phyloP scores from a whole-genome alignment of 2,888 invertebrate species.

The Venusia cambrica region DNA sequence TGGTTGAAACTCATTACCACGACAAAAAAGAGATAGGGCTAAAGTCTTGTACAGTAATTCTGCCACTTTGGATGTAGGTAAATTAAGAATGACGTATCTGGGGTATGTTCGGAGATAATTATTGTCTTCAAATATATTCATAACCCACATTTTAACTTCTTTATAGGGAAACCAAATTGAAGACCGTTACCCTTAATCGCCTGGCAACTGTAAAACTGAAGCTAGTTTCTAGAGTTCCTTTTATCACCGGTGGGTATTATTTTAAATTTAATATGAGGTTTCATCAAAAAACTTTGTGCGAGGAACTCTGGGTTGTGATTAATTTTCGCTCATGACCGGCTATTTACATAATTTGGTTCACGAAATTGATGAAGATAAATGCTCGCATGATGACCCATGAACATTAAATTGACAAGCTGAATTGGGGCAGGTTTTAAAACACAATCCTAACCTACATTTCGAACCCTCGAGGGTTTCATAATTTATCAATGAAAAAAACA shows the following conservation, averaged over 20 bases:
- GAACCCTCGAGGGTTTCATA: conserved; percentile 3
- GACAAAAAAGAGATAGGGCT: no score
- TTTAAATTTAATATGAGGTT: conserved; percentile 18
- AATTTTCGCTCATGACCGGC: conserved; percentile 35
- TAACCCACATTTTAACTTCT: conserved; percentile 23
- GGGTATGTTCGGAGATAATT: conserved; percentile 18
- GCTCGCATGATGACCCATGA: conserved; percentile 44
- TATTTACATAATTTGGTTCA: conserved; percentile 50
- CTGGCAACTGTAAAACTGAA: conserved; percentile 30
- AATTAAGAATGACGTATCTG: conserved; percentile 9
- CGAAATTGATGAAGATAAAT: conserved; percentile 65
- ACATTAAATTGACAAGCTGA: conserved; percentile 49
- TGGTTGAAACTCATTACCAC: no score
- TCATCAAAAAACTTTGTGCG: conserved; percentile 11
- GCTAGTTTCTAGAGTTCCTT: conserved; percentile 29
- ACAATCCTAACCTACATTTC: conserved; percentile 50
- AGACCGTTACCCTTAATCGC: conserved; percentile 37
- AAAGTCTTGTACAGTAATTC: no score
- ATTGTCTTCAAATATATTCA: conserved; percentile 9
- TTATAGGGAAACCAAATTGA: conserved; percentile 33
- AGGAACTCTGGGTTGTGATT: conserved; percentile 16
- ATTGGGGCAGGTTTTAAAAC: conserved; percentile 52
- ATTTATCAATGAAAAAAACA: conserved; percentile 3
- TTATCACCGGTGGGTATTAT: conserved; percentile 13
- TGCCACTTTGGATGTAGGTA: no score